Evolutionary conservation across 2,113 vertebrate species (phyloP).

Genomic region (Leptobrachium leishanense): DNA sequence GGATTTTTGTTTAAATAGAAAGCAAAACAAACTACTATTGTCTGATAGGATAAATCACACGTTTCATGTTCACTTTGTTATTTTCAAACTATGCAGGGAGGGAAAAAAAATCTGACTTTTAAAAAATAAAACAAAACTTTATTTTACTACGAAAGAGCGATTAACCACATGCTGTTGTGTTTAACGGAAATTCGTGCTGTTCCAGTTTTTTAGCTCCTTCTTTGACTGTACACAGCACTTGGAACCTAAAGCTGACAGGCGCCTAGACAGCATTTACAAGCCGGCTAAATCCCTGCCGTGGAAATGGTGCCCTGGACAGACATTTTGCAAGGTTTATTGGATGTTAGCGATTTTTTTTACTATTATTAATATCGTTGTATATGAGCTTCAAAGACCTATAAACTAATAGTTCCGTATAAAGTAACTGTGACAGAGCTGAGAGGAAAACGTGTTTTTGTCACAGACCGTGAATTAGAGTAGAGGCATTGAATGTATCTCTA

Average conservation of each 20-base stretch:
- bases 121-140: not conserved
- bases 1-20: conserved; percentile 27
- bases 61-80: conserved; percentile 44
- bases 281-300: conserved; percentile 27
- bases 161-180: conserved; percentile 44
- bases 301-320: conserved; percentile 14
- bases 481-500: no score
- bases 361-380: conserved; percentile 18
- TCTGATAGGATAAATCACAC: conserved; percentile 31
- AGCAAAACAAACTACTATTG: conserved; percentile 40
- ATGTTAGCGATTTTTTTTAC: conserved; percentile 18
- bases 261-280: conserved; percentile 43
- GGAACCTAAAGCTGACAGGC: conserved; percentile 32
- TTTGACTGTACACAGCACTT: conserved; percentile 25
- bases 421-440: not conserved
- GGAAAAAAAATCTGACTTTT: conserved; percentile 28
- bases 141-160: conserved; percentile 32
- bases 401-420: not conserved
- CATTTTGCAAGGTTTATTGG: conserved; percentile 27
- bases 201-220: conserved; percentile 33
- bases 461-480: not conserved
- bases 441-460: not conserved
- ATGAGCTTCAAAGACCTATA: not conserved
- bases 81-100: not conserved
- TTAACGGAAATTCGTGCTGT: conserved; percentile 37